Evolutionary conservation across 2,113 vertebrate species (phyloP).

Genomic region (Strix aluco): DNA sequence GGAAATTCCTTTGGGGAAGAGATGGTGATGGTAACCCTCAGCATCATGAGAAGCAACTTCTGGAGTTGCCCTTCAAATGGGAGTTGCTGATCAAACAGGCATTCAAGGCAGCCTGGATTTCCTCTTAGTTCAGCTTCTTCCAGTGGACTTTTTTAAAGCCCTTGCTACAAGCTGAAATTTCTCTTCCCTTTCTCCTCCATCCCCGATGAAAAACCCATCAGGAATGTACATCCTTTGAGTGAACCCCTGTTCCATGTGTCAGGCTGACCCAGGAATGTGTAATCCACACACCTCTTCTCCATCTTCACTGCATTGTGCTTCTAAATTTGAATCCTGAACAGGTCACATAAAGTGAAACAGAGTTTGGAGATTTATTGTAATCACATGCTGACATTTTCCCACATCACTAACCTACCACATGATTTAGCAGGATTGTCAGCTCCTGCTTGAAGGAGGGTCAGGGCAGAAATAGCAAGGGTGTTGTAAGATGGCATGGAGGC

Average conservation of each 20-base stretch:
- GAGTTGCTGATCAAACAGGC: not conserved
- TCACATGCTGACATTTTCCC: slow-evolving; percentile 56
- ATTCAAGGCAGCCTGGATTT: not conserved
- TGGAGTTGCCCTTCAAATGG: not conserved
- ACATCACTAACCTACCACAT: slow-evolving; percentile 47
- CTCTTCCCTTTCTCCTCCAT: not conserved
- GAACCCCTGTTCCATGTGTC: not conserved
- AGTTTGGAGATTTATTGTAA: slow-evolving; percentile 52
- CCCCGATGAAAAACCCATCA: not conserved
- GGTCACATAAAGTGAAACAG: slow-evolving; percentile 22
- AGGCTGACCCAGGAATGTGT: not conserved
- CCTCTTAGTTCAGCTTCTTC: not conserved
- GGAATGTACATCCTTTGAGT: not conserved
- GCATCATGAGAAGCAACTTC: not conserved
- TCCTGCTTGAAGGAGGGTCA: slow-evolving; percentile 28
- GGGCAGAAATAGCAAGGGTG: slow-evolving; percentile 47
- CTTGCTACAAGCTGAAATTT: not conserved
- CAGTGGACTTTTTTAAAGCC: not conserved
- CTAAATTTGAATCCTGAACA: not conserved
- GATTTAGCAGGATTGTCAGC: slow-evolving; percentile 56
- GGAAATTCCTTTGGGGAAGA: not conserved
- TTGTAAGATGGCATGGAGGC: slow-evolving; percentile 18
- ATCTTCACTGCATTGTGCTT: not conserved
- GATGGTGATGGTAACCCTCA: not conserved
- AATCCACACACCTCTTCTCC: not conserved